phyloP scores from a whole-genome alignment of 1,140 invertebrate species.

The Heliconius melpomene region DNA sequence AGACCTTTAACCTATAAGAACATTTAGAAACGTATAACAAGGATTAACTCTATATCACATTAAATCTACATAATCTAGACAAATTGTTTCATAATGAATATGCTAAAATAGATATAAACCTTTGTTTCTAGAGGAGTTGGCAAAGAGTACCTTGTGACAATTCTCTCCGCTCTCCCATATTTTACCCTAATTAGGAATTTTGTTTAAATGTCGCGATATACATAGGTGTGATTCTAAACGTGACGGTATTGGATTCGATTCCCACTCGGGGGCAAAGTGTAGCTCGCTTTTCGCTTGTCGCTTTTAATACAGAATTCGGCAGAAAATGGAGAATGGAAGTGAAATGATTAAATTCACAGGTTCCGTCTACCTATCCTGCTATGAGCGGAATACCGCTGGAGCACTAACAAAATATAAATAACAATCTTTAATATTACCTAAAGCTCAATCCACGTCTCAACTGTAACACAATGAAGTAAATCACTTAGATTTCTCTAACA shows the following conservation, averaged over 20 bases:
- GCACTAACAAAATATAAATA: not conserved
- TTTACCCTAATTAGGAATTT: too few relatives aligned
- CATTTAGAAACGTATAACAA: not conserved
- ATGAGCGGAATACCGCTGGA: not conserved
- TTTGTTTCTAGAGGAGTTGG: not conserved
- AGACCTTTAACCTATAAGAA: conserved; percentile 7
- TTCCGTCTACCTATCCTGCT: not conserved
- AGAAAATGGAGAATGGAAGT: not conserved
- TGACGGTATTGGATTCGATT: too few relatives aligned
- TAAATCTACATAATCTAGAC: conserved; percentile 3
- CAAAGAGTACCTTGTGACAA: too few relatives aligned
- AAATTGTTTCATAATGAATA: not conserved
- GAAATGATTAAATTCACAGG: not conserved
- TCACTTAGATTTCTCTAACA: too few relatives aligned
- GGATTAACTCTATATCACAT: not conserved
- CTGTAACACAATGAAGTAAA: too few relatives aligned
- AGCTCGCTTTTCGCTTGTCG: too few relatives aligned
- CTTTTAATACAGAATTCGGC: not conserved
- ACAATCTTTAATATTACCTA: not conserved
- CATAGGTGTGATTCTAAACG: too few relatives aligned
- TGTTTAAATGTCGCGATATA: too few relatives aligned
- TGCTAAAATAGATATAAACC: not conserved
- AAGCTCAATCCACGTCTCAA: too few relatives aligned
- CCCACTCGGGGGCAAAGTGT: too few relatives aligned
- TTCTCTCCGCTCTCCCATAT: too few relatives aligned